These are phyloP conservation scores for Myiopsitta monachus DNA, from an alignment of 2,113 vertebrate species.

Conservation along the genomic window DNA sequence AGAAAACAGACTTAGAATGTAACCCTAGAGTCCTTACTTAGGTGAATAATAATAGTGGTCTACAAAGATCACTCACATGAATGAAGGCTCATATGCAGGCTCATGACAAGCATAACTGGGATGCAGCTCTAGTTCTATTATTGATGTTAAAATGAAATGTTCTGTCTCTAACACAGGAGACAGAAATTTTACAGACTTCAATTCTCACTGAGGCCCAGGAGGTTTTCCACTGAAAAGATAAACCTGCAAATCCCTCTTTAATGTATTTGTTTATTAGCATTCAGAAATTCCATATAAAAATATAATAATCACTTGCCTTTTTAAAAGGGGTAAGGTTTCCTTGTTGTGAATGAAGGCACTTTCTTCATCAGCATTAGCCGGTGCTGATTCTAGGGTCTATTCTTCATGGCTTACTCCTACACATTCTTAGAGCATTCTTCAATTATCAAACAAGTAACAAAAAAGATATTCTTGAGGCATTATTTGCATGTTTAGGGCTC, in stretches of 20 bases:
- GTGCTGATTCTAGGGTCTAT: slow-evolving; percentile 7
- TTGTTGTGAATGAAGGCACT: slow-evolving; percentile 29
- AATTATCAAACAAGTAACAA: not conserved
- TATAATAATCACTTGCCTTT: slow-evolving; percentile 16
- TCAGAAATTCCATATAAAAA: slow-evolving; percentile 38
- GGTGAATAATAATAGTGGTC: not conserved
- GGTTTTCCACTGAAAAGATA: not conserved
- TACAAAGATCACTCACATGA: not conserved
- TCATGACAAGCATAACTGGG: not conserved
- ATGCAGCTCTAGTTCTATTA: not conserved
- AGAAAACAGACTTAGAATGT: not conserved
- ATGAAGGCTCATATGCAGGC: not conserved
- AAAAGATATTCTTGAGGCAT: not conserved
- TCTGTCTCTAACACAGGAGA: slow-evolving; percentile 37
- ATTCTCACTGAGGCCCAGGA: not conserved
- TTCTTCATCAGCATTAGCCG: slow-evolving; percentile 1
- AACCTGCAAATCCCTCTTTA: slow-evolving; percentile 5
- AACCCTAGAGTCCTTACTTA: not conserved
- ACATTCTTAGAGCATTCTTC: not conserved
- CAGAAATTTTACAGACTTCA: not conserved
- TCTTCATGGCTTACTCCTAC: not conserved
- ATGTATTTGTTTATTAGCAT: slow-evolving; percentile 37
- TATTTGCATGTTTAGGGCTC: slow-evolving; percentile 11
- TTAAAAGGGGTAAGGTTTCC: slow-evolving; percentile 15
- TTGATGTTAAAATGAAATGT: not conserved